phyloP scores from a whole-genome alignment of 2,113 vertebrate species.

The Tachysurus vachellii region DNA sequence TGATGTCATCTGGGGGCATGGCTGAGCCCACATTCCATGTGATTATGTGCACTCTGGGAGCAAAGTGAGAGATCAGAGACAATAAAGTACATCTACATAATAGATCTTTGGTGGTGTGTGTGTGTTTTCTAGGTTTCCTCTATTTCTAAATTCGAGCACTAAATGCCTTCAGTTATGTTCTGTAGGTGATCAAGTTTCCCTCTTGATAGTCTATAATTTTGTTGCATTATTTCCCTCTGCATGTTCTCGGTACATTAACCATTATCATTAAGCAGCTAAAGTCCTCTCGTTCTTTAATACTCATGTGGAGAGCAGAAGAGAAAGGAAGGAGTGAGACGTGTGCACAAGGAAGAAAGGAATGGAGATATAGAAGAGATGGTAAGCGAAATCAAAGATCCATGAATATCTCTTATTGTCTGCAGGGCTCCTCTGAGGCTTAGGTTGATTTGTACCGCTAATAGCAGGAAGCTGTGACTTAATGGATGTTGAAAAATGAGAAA shows the following conservation, averaged over 20 bases:
- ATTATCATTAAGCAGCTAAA: slow-evolving; percentile 11
- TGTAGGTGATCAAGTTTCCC: neutral
- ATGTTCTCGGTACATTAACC: slow-evolving; percentile 10
- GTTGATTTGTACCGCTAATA: neutral
- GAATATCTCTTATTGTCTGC: slow-evolving; percentile 21
- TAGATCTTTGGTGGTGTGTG: neutral
- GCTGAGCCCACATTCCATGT: slow-evolving; percentile 97
- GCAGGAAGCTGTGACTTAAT: neutral
- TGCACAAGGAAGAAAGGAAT: neutral
- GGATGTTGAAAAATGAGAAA: neutral
- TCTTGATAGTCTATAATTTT: slow-evolving; percentile 16
- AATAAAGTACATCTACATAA: neutral
- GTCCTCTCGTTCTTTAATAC: neutral
- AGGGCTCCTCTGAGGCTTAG: slow-evolving; percentile 13
- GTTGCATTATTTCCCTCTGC: neutral
- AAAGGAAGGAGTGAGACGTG: neutral
- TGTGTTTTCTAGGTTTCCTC: neutral
- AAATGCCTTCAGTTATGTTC: neutral
- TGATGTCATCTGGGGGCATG: slow-evolving; percentile 88
- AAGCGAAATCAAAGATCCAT: neutral
- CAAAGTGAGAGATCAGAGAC: slow-evolving; percentile 33
- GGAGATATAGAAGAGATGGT: neutral
- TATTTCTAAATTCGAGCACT: neutral
- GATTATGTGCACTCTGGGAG: slow-evolving; percentile 87
- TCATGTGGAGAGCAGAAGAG: neutral